Conservation (phyloP, 2,797 vertebrate species). For the Cottoperca gobio region DNA sequence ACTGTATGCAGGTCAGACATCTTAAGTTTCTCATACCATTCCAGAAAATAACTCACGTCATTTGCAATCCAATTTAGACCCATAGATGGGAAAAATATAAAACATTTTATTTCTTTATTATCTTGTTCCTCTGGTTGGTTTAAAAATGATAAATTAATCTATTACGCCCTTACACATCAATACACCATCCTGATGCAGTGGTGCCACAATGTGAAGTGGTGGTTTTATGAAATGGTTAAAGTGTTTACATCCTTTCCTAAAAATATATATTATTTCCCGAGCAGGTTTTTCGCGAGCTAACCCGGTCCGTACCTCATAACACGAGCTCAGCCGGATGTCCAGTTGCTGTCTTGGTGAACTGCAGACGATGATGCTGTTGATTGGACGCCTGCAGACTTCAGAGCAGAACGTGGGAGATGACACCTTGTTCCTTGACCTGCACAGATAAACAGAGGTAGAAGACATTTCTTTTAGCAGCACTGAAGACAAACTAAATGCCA, state of each 20-base stretch:
- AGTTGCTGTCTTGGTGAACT: slow-evolving; percentile 2
- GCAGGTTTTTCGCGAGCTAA: neutral
- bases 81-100: neutral
- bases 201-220: neutral
- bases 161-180: neutral
- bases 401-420: neutral
- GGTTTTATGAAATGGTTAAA: neutral
- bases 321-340: slow-evolving; percentile 1
- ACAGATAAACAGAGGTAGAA: neutral
- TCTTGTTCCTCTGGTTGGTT: neutral
- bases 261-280: neutral
- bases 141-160: neutral
- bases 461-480: slow-evolving; percentile 6
- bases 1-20: neutral
- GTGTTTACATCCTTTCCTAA: no score
- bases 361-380: neutral
- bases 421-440: slow-evolving; percentile 20
- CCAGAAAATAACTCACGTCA: neutral
- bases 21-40: neutral
- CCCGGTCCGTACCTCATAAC: slow-evolving; percentile 15
- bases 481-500: no score
- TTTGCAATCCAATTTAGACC: neutral
- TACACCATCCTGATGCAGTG: neutral
- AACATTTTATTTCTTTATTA: neutral
- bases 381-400: slow-evolving; percentile 5